Percentiles rank a stretch among this genome's conserved stretches.
Evolutionary conservation across 2,888 invertebrate genomes (phyloP).

Genomic region (Labia minor): DNA sequence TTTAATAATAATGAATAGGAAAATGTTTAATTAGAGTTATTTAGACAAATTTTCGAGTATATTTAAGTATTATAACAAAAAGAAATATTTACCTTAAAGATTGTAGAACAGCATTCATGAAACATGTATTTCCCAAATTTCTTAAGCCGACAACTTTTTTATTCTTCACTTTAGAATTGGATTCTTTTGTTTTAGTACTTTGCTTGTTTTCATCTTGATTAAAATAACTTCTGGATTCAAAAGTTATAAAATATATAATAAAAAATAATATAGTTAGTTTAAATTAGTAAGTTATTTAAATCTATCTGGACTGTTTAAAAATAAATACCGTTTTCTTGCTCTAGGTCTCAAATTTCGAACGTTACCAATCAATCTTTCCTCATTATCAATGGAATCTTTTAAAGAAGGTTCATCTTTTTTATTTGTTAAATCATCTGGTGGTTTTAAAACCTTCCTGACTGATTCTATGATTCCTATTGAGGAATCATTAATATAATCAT

Average conservation of each 20-base stretch:
- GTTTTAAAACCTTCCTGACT: conserved; percentile 37
- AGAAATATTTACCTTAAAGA: conserved; percentile 47
- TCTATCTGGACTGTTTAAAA: not conserved
- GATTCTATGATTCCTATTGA: conserved; percentile 45
- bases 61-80: not conserved
- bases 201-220: conserved; percentile 24
- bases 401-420: conserved; percentile 32
- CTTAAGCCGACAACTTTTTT: conserved; percentile 61
- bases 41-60: not conserved
- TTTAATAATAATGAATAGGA: not conserved
- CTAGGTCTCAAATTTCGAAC: conserved; percentile 47
- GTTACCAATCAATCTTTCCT: conserved; percentile 26
- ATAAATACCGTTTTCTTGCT: conserved; percentile 44
- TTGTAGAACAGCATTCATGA: conserved; percentile 77
- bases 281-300: not conserved
- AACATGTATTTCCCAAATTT: conserved; percentile 75
- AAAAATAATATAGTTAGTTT: not conserved
- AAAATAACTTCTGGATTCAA: conserved; percentile 30
- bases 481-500: conserved; percentile 66
- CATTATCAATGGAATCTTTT: conserved; percentile 20
- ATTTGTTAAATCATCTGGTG: conserved; percentile 28
- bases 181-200: conserved; percentile 31
- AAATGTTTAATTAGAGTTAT: not conserved
- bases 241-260: conserved; percentile 23
- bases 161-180: conserved; percentile 36